Percentiles rank a stretch among this genome's conserved stretches.
Evolutionary conservation across 1,140 invertebrate species (phyloP).

Genomic region (Tenebrio molitor): DNA sequence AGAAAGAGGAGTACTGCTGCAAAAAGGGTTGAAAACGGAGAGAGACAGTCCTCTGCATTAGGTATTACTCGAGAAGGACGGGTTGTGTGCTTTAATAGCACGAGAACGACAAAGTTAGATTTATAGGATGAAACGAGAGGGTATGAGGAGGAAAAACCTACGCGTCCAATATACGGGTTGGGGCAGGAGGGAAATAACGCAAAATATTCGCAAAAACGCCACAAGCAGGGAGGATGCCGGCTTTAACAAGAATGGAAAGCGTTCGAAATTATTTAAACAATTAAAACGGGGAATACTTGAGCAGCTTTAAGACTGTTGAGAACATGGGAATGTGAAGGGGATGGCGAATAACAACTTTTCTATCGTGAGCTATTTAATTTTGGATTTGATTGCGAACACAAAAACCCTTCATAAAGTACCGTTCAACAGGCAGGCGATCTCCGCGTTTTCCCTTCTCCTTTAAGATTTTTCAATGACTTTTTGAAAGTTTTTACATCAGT

Average conservation of each 20-base stretch:
- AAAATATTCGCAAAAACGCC: conserved; percentile 38
- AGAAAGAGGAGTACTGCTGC: conserved; percentile 6
- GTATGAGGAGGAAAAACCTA: conserved; percentile 44
- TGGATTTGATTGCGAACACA: conserved; percentile 24
- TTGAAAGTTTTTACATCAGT: conserved; percentile 40
- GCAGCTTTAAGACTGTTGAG: not conserved
- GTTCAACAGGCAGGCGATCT: conserved; percentile 31
- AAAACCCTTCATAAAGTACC: conserved; percentile 4
- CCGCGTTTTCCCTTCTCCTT: not conserved
- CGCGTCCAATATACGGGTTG: conserved; percentile 10
- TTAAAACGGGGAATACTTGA: conserved; percentile 33
- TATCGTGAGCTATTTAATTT: conserved; percentile 25
- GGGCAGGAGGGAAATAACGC: conserved; percentile 37
- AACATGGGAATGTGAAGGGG: not conserved
- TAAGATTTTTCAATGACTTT: conserved; percentile 36
- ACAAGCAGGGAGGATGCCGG: conserved; percentile 10
- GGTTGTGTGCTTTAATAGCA: conserved; percentile 40
- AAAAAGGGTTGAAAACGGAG: conserved; percentile 47
- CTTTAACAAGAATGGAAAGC: conserved; percentile 16
- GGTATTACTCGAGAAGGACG: conserved; percentile 32
- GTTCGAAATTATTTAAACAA: conserved; percentile 44
- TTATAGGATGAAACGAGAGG: conserved; percentile 46
- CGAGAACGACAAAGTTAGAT: conserved; percentile 53
- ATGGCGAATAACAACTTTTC: conserved; percentile 22
- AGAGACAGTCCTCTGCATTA: not conserved